phyloP scores from a whole-genome alignment of 2,888 invertebrate species.

The Heteromurus nitidus region DNA sequence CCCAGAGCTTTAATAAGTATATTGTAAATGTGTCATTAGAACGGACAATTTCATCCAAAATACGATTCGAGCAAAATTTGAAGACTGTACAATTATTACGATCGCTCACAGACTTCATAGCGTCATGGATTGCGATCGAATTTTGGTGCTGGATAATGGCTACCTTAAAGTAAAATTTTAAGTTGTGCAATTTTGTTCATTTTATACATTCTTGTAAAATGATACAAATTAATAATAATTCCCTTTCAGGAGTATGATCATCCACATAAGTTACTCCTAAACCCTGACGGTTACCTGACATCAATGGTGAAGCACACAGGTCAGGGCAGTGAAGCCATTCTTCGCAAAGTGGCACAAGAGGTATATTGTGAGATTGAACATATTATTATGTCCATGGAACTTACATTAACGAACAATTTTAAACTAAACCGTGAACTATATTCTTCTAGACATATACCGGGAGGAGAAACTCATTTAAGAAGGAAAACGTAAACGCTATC shows the following conservation, averaged over 20 bases:
- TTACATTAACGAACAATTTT: too few relatives aligned
- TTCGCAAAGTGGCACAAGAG: constrained; percentile 81
- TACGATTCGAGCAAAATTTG: constrained; percentile 87
- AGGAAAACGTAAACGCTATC: constrained; percentile 46
- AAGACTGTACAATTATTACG: constrained; percentile 89
- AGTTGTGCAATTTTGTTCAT: not conserved
- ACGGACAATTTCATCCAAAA: constrained; percentile 90
- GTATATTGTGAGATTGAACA: too few relatives aligned
- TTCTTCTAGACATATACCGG: constrained; percentile 58
- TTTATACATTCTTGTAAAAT: not conserved
- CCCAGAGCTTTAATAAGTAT: not conserved
- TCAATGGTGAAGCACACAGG: constrained; percentile 84
- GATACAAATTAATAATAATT: not conserved
- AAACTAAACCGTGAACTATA: too few relatives aligned
- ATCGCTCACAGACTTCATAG: constrained; percentile 86
- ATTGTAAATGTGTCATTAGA: constrained; percentile 75
- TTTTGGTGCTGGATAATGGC: constrained; percentile 92
- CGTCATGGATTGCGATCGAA: constrained; percentile 93
- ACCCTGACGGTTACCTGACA: constrained; percentile 80
- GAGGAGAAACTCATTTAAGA: constrained; percentile 47
- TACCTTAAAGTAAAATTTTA: constrained; percentile 77
- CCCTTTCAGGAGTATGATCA: constrained; percentile 82
- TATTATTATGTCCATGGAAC: constrained; percentile 7
- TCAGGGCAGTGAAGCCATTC: constrained; percentile 80
- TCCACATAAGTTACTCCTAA: constrained; percentile 82